Base-by-base conservation (phyloP, 2,888 invertebrate genomes). In the Synanthedon andrenaeformis region DNA sequence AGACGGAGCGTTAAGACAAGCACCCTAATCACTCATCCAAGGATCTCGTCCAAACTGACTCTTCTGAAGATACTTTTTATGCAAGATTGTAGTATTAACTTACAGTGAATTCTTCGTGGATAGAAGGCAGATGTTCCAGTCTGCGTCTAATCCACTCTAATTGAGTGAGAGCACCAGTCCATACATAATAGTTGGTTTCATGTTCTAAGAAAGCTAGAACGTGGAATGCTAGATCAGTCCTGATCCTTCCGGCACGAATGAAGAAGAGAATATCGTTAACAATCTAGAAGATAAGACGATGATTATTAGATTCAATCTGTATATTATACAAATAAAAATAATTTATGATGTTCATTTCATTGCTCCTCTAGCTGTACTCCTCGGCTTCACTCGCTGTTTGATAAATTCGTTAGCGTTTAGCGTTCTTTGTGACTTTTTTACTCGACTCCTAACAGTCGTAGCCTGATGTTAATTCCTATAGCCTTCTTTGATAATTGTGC, bases 241-340 rank as follows among this genome's bases (percentile, higher is more conserved):
- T 63, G 0, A 93, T 73, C 42, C 82, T 66, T 0, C 88, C 89
- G 19, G 90, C 89, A 52, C 92, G 88, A 1, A 94, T 91, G 61
- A 94, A 87, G 70, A 90, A 90, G 4, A 94, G 76, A 1, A 92
- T 85, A 70, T 97, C 97, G 64, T 96, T 94, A 17, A 96, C 89
- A 6, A 93, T 86, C 87, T 90, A 59, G 42, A 59, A 62, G 52
- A 54, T 10, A 58, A 8, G 10, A 14, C 12, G 13, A n/a, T 42
- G 6, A 35, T n/a, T 8, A n/a, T 14, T 13, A 14, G 14, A n/a
- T 45, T 8, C 48, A 45, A 14, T 12, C 2, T 10, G 1, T 3
- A 42, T 42, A 45, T 45, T 45, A 3, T 14, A n/a, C 48, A 45
- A n/a, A 45, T 45, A 51, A 55, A 42, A 58, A 49, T 41, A 19